Percentiles rank a stretch among this genome's conserved stretches.
phyloP scores from a whole-genome alignment of 2,888 invertebrate species.

The Unio pictorum region DNA sequence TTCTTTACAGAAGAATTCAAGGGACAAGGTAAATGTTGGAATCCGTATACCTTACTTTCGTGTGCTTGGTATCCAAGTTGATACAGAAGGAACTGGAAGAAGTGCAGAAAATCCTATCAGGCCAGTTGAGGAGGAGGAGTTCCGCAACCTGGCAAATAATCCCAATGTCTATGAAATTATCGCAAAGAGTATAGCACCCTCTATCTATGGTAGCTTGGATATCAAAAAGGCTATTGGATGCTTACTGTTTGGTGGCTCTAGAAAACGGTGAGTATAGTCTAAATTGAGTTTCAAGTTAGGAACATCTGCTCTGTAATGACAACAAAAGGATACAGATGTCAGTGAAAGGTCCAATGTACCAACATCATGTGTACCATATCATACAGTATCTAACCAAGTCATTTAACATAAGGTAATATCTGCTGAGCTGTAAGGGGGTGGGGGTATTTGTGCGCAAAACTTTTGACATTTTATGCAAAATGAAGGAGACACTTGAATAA shows the following conservation, averaged over 20 bases:
- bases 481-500: too few relatives aligned
- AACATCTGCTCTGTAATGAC: neutral
- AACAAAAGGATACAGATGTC: too few relatives aligned
- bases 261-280: constrained; percentile 72
- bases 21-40: constrained; percentile 80
- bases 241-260: constrained; percentile 90
- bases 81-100: constrained; percentile 75
- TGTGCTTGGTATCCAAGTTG: constrained; percentile 91
- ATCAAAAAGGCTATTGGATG: constrained; percentile 98
- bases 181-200: constrained; percentile 93
- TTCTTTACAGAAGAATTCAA: constrained; percentile 77
- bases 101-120: constrained; percentile 62
- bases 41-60: constrained; percentile 95
- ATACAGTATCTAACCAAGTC: too few relatives aligned
- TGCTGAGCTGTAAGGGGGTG: too few relatives aligned
- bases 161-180: constrained; percentile 91
- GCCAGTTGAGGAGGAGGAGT: constrained; percentile 81
- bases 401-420: too few relatives aligned
- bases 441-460: too few relatives aligned
- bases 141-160: constrained; percentile 86
- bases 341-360: too few relatives aligned
- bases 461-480: too few relatives aligned
- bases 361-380: too few relatives aligned
- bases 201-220: constrained; percentile 93
- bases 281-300: neutral